Evolutionary conservation across 2,113 vertebrate species (phyloP).

Genomic region (Ahaetulla prasina): DNA sequence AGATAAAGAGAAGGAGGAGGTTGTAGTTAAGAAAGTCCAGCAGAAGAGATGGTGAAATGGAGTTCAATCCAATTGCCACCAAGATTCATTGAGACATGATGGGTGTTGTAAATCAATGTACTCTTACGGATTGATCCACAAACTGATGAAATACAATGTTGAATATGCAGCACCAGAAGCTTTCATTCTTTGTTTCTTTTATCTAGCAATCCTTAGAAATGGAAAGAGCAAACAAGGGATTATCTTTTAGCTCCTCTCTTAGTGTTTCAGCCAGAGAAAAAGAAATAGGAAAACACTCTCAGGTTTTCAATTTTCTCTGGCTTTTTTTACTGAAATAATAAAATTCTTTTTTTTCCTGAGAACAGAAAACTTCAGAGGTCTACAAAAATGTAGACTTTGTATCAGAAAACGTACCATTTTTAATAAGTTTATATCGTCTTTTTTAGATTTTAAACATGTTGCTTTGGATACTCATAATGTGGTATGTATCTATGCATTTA

Average conservation of each 20-base stretch:
- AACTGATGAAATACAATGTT: background rate
- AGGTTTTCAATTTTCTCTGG: background rate
- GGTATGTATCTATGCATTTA: background rate
- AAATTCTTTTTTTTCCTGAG: background rate
- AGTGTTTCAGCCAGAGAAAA: background rate
- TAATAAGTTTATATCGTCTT: background rate
- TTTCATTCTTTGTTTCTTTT: background rate
- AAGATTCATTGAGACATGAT: background rate
- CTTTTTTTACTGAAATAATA: background rate
- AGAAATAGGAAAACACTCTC: background rate
- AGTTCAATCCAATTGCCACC: background rate
- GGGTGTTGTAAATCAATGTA: background rate
- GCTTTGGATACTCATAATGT: background rate
- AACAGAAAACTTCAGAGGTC: background rate
- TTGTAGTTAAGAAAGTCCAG: background rate
- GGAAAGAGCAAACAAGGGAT: background rate
- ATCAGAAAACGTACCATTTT: background rate
- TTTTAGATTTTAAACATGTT: background rate
- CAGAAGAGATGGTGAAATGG: background rate
- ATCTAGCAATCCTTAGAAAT: background rate
- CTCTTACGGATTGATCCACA: background rate
- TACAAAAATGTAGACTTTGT: background rate
- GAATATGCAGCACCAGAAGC: background rate
- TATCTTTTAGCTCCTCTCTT: background rate
- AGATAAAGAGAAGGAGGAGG: background rate